Evolutionary conservation across 2,888 invertebrate genomes (phyloP), one percentile per base, ranked within the genome.

Genomic region (Cabera pusaria): DNA sequence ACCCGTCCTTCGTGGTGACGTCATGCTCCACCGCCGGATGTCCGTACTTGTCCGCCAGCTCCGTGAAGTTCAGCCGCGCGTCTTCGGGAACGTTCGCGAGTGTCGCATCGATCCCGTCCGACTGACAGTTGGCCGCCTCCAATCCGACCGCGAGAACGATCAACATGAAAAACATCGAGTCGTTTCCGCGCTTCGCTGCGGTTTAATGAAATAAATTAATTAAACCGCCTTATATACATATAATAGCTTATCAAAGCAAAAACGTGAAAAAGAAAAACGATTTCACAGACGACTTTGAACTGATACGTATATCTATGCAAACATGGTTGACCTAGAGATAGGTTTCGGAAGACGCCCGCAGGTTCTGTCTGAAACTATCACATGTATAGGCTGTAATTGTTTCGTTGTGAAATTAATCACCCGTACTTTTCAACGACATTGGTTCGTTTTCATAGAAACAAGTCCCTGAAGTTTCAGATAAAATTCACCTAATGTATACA

Each of bases 1-100:
- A 72, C 3, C 64, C 66, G 23, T 74, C 74, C 14, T 66, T 55
- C 1, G 71, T 72, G 3, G 35, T 39, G 2, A 67, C 56, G 1
- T 54, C 29, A 22, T 66, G 45, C n/a, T 52, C 48, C 3, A 44
- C 36, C 0, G 57, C 43, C 0, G 4, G 6, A 14, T 57, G 36
- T 0, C 60, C 61, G 31, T 56, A 51, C 29, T 54, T 52, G 0
- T 3, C 11, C 1, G 60, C 44, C 1, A 68, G 33, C 19, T 52
- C 31, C 0, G 37, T 40, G 29, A 65, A 65, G 31, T 49, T 39
- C 2, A 44, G 12, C 6, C 7, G 2, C 1, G 40, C 45, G n/a
- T 54, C 46, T 17, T 44, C 46, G 0, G 52, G 45, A 0, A 44
- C 32, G 6, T 20, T 24, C 3, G 23, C 14, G 1, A 47, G 18